Percentiles rank a stretch among this genome's conserved stretches.
Conservation (phyloP, 2,888 invertebrate genomes). For the Nemurella pictetii region DNA sequence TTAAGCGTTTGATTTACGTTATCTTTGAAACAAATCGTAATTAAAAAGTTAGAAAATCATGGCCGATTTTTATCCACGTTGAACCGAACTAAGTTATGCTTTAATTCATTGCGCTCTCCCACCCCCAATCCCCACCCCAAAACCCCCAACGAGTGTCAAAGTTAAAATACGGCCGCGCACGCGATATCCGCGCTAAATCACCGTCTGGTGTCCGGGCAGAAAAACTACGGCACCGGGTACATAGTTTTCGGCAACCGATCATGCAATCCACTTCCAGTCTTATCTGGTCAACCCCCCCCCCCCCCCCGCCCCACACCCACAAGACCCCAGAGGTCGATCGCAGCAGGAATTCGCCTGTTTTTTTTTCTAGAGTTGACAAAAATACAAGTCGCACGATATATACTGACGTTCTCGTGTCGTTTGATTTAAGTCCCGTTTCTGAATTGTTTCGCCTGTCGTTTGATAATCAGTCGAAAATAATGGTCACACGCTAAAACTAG, state of each 20-base stretch:
- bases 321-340: background rate
- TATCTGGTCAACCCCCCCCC: background rate
- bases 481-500: no score
- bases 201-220: background rate
- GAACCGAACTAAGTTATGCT: background rate
- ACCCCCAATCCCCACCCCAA: no score
- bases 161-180: slow-evolving; percentile 34
- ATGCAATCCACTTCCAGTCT: background rate
- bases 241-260: background rate
- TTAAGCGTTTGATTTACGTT: background rate
- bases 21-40: background rate
- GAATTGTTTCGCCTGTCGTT: no score
- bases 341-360: background rate
- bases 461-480: no score
- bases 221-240: background rate
- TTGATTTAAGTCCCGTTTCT: no score
- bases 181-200: slow-evolving; percentile 34
- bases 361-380: background rate
- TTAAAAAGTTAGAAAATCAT: background rate
- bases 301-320: background rate
- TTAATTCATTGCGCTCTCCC: slow-evolving; percentile 1
- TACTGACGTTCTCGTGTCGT: background rate
- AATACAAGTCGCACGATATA: background rate
- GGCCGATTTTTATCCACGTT: background rate
- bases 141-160: slow-evolving; percentile 35